These are phyloP conservation scores for Dyspetes luteomarginatus DNA, from an alignment of 2,888 invertebrate genomes.

Conservation along the genomic window DNA sequence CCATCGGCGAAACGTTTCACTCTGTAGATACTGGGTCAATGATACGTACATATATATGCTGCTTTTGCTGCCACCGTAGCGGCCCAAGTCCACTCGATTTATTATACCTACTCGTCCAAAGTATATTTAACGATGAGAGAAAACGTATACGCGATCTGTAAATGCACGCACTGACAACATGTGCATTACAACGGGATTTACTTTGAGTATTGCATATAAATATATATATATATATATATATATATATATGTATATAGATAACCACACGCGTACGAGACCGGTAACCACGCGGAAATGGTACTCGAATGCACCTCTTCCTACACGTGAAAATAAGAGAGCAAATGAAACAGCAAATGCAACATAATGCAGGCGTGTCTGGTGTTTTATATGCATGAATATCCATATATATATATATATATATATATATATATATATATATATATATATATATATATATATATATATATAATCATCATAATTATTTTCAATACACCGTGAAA, in stretches of 20 bases:
- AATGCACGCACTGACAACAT: constrained; percentile 50
- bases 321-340: constrained; percentile 25
- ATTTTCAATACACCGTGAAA: background rate
- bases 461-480: background rate
- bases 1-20: constrained; percentile 68
- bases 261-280: background rate
- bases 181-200: constrained; percentile 48
- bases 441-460: background rate
- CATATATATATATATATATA: background rate
- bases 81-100: constrained; percentile 49
- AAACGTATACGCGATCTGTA: constrained; percentile 34
- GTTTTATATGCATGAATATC: background rate
- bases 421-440: background rate
- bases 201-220: constrained; percentile 2
- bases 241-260: constrained; percentile 8
- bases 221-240: background rate
- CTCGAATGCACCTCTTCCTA: constrained; percentile 44
- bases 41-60: constrained; percentile 53
- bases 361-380: constrained; percentile 38
- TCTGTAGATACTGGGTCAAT: constrained; percentile 66
- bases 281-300: constrained; percentile 60
- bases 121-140: constrained; percentile 59
- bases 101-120: constrained; percentile 55
- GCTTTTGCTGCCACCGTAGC: constrained; percentile 7
- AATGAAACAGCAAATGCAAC: constrained; percentile 16